Conservation (phyloP, 2,797 vertebrate genomes). For the Cryptoprocta ferox region DNA sequence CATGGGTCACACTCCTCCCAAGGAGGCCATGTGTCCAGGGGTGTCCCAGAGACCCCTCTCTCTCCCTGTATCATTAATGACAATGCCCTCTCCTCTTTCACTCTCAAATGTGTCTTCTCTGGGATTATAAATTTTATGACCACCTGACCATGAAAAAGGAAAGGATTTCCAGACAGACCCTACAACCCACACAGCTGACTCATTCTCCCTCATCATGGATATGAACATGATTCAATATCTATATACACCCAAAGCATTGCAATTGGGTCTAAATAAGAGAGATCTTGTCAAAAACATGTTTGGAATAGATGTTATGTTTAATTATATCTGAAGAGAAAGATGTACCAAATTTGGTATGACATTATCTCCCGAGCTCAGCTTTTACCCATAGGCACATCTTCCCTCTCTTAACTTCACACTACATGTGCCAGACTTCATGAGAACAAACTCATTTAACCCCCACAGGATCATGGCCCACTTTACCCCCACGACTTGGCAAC, state of each 20-base stretch:
- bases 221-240: not conserved
- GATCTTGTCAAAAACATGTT: not conserved
- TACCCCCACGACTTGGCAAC: not conserved
- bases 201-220: not conserved
- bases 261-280: not conserved
- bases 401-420: not conserved
- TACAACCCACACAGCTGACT: not conserved
- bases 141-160: not conserved
- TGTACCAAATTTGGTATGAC: not conserved
- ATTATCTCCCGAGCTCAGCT: not conserved
- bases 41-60: not conserved
- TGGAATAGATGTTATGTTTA: not conserved
- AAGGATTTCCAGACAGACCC: not conserved
- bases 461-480: not conserved
- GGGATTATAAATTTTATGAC: not conserved
- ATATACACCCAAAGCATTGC: not conserved
- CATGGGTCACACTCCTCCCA: fast-evolving
- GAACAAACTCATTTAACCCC: not conserved
- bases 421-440: not conserved
- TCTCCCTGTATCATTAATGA: not conserved
- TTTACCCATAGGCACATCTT: not conserved
- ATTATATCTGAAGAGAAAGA: not conserved
- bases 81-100: not conserved
- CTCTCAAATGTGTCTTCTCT: not conserved
- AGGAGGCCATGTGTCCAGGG: fast-evolving